Base-by-base conservation (phyloP, 2,113 vertebrate genomes). In the Oncorhynchus kisutch region DNA sequence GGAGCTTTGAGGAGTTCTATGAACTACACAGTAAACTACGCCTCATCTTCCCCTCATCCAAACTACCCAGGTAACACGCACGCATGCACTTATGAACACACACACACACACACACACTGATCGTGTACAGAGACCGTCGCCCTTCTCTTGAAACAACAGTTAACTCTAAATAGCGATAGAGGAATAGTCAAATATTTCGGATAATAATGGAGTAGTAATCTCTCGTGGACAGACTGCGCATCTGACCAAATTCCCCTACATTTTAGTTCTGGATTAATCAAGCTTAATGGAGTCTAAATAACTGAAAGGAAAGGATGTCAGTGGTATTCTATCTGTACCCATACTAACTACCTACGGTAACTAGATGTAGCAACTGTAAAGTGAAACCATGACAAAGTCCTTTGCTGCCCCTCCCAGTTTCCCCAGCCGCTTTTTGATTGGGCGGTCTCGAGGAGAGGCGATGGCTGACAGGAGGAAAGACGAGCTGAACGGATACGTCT, bases 1-100 rank as follows among this genome's bases (percentile, higher is more conserved):
- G 98, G 73, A 97, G 94, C 0, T 99, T 98, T 77, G 97, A 98
- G 80, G 98, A 99, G 89, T 98, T 99, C 87, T 95, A 98, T 73
- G 98, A 99, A 77, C 91, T 99, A 68, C 98, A 99, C 90, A 95
- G 92, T 86, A 99, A 97, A 57, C 91, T 99, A 59, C 95, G 96
- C 34, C 94, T 99, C 59, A 85, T 97, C 80, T 97, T 97, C 84
- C 96, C 98, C 16, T 96, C 97, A 20, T 95, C 94, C 1, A 94
- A 95, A 79, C 90, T 99, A 12, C 98, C 97, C 90, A 98, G 96
- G 98, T 99, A 86, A 65, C 4, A 67, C 24, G 71, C 67, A 48
- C 60, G 34, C 8, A 31, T 34, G 25, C 67, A 68, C 65, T 20
- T 27, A 67, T 13, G 48, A 39, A 66, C 57, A 62, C 67, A 64